Evolutionary conservation across 2,888 invertebrate genomes (phyloP).

Genomic region (Amphiduros pacificus): DNA sequence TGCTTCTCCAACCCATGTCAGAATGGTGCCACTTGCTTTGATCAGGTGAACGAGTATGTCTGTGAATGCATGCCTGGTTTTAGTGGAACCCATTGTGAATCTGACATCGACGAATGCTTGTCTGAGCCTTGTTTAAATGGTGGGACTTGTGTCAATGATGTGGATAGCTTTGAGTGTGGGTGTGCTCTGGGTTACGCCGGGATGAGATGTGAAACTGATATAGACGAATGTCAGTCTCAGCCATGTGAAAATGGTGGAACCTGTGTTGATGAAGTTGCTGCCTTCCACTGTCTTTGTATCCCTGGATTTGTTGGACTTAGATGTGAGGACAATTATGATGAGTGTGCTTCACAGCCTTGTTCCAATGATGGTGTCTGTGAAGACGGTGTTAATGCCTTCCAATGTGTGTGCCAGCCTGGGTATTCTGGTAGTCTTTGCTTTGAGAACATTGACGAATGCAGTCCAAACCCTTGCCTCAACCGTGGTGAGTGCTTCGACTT

Average conservation of each 20-base stretch:
- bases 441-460: conserved; percentile 34
- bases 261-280: conserved; percentile 49
- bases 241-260: conserved; percentile 62
- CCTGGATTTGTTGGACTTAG: conserved; percentile 5
- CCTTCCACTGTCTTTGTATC: conserved; percentile 32
- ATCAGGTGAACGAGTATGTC: conserved; percentile 34
- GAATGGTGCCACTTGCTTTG: conserved; percentile 22
- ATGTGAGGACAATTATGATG: conserved; percentile 35
- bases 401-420: conserved; percentile 17
- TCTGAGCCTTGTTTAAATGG: conserved; percentile 72
- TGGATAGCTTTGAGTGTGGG: conserved; percentile 1
- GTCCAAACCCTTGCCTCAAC: conserved; percentile 58
- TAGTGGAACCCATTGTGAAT: conserved; percentile 69
- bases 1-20: conserved; percentile 66
- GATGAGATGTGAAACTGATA: conserved; percentile 14
- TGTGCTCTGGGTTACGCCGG: not conserved
- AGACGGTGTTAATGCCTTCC: conserved; percentile 14
- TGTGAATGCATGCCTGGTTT: conserved; percentile 60
- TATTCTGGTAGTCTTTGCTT: conserved; percentile 17
- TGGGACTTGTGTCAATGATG: not conserved
- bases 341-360: conserved; percentile 74
- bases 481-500: conserved; percentile 59
- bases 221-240: conserved; percentile 24
- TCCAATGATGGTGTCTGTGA: conserved; percentile 86
- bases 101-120: conserved; percentile 42